These are phyloP conservation scores for Onthophagus sagittarius DNA, from an alignment of 2,888 invertebrate species.

Conservation along the genomic window DNA sequence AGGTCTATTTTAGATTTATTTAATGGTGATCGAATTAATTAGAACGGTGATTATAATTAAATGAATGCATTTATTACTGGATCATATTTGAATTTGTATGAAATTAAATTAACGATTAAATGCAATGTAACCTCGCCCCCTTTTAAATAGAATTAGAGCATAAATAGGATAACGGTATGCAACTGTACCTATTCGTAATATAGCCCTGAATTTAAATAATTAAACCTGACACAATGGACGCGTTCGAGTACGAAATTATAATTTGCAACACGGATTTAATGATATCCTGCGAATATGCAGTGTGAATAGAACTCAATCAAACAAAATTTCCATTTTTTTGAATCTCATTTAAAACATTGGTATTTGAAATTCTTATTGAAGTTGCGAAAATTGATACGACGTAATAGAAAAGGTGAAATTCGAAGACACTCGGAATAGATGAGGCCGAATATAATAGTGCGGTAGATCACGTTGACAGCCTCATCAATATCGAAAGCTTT, in stretches of 20 bases:
- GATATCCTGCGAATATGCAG: background rate
- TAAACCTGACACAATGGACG: background rate
- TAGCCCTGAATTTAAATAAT: background rate
- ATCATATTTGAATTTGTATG: background rate
- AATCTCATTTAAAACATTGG: background rate
- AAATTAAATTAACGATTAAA: background rate
- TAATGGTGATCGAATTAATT: background rate
- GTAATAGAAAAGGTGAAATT: background rate
- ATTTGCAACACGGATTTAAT: background rate
- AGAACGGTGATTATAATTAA: background rate
- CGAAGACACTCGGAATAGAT: background rate
- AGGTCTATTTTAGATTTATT: background rate
- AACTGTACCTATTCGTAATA: background rate
- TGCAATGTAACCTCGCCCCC: background rate
- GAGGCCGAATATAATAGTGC: background rate
- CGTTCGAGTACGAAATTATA: background rate
- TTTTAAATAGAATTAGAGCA: background rate
- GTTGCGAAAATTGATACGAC: background rate
- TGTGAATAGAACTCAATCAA: no score
- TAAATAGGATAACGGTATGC: background rate
- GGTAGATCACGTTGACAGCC: background rate
- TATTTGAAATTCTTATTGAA: background rate
- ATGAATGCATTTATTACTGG: background rate
- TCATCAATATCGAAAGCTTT: background rate
- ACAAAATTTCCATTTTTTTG: no score